phyloP scores from a whole-genome alignment of 2,113 vertebrate genomes.

The Pteruthius melanotis region DNA sequence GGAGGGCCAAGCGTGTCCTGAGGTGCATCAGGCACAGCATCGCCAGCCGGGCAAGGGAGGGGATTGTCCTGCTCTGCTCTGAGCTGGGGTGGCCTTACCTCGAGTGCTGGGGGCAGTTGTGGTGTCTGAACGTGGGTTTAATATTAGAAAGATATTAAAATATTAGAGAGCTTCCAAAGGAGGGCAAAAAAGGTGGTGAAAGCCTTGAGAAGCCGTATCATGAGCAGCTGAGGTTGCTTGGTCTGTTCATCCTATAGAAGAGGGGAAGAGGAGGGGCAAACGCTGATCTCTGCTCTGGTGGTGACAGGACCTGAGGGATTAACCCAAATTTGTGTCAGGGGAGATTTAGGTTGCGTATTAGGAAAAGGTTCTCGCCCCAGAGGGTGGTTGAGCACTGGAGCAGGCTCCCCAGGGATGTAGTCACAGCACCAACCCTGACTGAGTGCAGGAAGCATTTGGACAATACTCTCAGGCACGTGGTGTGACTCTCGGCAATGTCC shows the following conservation, averaged over 20 bases:
- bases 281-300: background rate
- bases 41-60: accelerated
- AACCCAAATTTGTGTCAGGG: accelerated
- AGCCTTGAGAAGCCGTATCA: background rate
- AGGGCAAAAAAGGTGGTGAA: background rate
- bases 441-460: background rate
- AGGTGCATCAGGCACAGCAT: background rate
- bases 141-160: background rate
- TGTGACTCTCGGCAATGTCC: background rate
- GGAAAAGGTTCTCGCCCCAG: background rate
- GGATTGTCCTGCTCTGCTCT: background rate
- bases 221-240: accelerated
- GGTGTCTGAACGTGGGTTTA: background rate
- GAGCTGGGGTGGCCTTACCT: accelerated
- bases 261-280: background rate
- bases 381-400: background rate
- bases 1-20: accelerated
- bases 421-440: background rate
- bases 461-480: background rate
- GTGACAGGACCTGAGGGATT: background rate
- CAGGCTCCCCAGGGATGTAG: background rate
- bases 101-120: accelerated
- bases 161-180: background rate
- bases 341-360: background rate
- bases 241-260: background rate